Evolutionary conservation across 2,113 vertebrate species (phyloP), one percentile per base, ranked within the genome.

Genomic region (Euleptes europaea): DNA sequence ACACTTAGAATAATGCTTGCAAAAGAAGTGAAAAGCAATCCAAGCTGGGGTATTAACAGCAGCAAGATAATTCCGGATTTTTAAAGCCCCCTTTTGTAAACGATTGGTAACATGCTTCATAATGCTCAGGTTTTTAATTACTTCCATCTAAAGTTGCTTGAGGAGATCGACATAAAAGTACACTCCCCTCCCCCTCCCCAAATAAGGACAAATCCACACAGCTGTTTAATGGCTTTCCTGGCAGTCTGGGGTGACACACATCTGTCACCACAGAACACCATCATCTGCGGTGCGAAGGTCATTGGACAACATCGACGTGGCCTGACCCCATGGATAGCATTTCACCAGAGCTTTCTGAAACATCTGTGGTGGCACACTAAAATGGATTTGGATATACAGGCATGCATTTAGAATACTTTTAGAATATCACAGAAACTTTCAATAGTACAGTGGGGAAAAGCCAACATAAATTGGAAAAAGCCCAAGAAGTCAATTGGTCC

Each of bases 61-160:
- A 93, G 80, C 26, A 0, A 86, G 80, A 90, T 90, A 91, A 86
- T 78, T 87, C 84, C 82, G 14, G 88, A 88, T 84, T 86, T 90
- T 85, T 28, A 38, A 2, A 17, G 49, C 33, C 14, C 2, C n/a
- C 13, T 44, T 74, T 83, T 83, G 7, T 33, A 49, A 76, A 54
- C 44, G 35, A 67, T 31, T 35, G 10, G 40, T 8, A 54, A 49
- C 33, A 1, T 77, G 21, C 60, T 49, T 51, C 9, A 42, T 44
- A 70, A 3, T 77, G 40, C n/a, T 38, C 35, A 3, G 19, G 17
- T 8, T 76, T 38, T 60, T 35, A 75, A 66, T 57, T 42, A 74
- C 31, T 40, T 85, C 38, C 5, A 79, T 66, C 13, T 10, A 44
- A 28, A 78, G 49, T 40, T 78, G 21, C 12, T 44, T 26, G 21